These are phyloP conservation scores for Chalcis sispes DNA, from an alignment of 2,888 invertebrate species.

Conservation along the genomic window DNA sequence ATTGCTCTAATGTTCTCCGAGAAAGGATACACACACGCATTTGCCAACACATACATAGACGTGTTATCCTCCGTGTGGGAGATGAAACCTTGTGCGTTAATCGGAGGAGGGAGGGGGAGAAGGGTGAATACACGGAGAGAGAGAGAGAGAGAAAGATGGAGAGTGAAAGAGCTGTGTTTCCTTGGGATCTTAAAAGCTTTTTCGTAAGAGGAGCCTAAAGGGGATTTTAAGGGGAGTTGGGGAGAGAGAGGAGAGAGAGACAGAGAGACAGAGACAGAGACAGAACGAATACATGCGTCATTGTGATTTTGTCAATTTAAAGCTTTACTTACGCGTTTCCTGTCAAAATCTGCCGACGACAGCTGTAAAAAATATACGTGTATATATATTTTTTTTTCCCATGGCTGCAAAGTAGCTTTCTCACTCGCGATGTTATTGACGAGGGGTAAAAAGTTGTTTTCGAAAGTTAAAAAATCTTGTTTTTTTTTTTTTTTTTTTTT, in stretches of 20 bases:
- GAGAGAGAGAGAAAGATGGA: conserved; percentile 13
- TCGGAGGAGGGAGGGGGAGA: conserved; percentile 3
- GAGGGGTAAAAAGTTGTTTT: background rate
- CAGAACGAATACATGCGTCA: background rate
- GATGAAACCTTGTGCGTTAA: conserved; percentile 6
- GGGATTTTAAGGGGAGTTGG: too few relatives aligned
- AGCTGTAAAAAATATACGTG: background rate
- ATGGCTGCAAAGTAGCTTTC: background rate
- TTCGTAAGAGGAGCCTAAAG: background rate
- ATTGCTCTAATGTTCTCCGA: conserved; percentile 40
- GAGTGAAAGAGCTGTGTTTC: conserved; percentile 21
- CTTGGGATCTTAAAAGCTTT: conserved; percentile 35
- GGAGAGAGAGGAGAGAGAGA: too few relatives aligned
- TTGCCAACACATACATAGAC: background rate
- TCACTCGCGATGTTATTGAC: background rate
- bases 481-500: background rate
- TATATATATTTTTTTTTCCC: too few relatives aligned
- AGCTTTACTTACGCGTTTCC: conserved; percentile 5
- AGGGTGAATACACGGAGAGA: background rate
- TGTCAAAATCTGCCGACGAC: conserved; percentile 22
- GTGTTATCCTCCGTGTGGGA: background rate
- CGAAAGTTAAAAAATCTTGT: background rate
- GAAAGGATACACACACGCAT: conserved; percentile 8
- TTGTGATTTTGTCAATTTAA: conserved; percentile 31
- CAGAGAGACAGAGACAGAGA: background rate